A percentile compares a stretch with the other conserved stretches of the same genome.
phyloP scores from a whole-genome alignment of 2,888 invertebrate species.

The Apodemia zela region DNA sequence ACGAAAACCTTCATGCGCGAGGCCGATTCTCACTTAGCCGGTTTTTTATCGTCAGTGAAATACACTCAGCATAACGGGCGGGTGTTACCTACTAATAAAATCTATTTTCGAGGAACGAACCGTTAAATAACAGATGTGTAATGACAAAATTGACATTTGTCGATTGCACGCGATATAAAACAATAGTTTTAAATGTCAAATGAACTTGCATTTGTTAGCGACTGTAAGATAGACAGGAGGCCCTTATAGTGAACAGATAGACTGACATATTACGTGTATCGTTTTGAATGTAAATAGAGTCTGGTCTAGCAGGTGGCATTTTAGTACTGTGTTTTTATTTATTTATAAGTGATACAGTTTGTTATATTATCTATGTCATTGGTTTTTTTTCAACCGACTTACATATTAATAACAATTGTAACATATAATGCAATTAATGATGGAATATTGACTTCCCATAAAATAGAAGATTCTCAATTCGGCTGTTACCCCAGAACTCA shows the following conservation, averaged over 20 bases:
- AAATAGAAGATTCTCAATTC: no score
- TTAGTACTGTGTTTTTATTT: background rate
- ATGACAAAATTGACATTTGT: conserved; percentile 37
- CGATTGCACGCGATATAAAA: conserved; percentile 31
- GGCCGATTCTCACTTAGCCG: no score
- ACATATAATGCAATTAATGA: no score
- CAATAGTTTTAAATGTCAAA: conserved; percentile 41
- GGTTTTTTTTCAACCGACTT: no score
- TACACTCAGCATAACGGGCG: no score
- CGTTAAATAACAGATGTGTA: conserved; percentile 21
- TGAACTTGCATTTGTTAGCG: conserved; percentile 27
- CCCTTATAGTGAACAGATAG: conserved; percentile 52
- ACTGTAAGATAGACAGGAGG: conserved; percentile 49
- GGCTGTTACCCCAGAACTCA: no score
- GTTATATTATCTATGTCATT: no score
- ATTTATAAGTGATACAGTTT: no score
- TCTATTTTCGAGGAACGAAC: background rate
- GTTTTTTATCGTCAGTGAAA: no score
- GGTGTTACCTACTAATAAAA: background rate
- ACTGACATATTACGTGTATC: conserved; percentile 42
- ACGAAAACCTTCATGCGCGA: no score
- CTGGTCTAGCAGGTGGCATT: conserved; percentile 1
- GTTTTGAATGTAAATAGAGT: conserved; percentile 46
- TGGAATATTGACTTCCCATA: no score
- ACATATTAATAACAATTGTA: no score